Evolutionary conservation across 1,140 invertebrate species (phyloP), one percentile per base, ranked within the genome.

Genomic region (Triops cancriformis): DNA sequence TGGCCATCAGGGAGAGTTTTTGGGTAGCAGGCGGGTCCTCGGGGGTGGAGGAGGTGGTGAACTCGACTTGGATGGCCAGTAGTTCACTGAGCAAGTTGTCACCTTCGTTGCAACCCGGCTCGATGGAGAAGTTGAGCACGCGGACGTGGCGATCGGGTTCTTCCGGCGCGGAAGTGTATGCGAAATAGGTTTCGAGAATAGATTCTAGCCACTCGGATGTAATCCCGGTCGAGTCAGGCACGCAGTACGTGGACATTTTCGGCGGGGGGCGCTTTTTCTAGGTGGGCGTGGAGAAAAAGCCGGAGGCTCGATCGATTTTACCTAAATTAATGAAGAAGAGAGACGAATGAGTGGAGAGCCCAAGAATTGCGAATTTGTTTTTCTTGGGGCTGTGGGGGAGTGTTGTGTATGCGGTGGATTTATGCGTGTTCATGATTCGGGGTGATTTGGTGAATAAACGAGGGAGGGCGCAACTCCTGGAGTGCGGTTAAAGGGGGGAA

Each of bases 1-100:
- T 94, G 76, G 92, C 89, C 51, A 93, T 90, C 26, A 93, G 86
- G 37, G 87, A 89, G 18, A 90, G 82, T 28, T 78, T 42, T 72
- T 78, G 72, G 10, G 43, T 72, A 37, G 74, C 80, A 9, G 42
- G 77, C 14, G 77, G 27, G 14, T 11, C 84, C 81, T 31, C 78
- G 45, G 26, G 27, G 23, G 45, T 37, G 27, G 74, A 42, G 81
- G 81, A 78, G 41, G 85, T 77, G 75, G 81, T 80, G 80, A 89
- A 89, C 77, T 86, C 85, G 18, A 89, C 87, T 72, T 81, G 83
- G 6, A 90, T 88, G 7, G 88, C 88, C 72, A 89, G 83, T 31
- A 91, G 89, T 82, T 90, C 89, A 81, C 88, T 89, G 27, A 91
- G 85, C 1, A 88, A 88, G 78, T 86, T 87, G 80, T 89, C 88